Base-by-base conservation (phyloP, 1,140 invertebrate species). In the Whitmania pigra region DNA sequence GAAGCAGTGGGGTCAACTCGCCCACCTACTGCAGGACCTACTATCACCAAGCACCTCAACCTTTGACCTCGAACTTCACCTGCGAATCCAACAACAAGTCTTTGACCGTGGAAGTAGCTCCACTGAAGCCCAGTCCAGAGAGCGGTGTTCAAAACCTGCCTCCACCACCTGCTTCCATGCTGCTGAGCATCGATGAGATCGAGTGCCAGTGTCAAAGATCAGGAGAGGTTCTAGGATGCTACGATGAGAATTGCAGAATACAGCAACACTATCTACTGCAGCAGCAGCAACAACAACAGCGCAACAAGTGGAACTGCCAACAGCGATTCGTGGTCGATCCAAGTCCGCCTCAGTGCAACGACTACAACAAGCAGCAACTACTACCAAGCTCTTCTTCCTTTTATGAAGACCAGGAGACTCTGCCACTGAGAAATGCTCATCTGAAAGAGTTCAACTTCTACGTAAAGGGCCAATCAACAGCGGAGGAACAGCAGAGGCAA, bases 1-100 rank as follows among this genome's bases (percentile, higher is more conserved):
- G 57, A 13, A 22, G 29, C 6, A 63, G 57, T 7, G 57, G 57
- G 7, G 29, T 63, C 9, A 63, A 63, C 57, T 63, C 57, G 22
- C 57, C 57, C 22, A 63, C 57, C 29, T 63, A 63, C 57, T 63
- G 57, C 29, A 22, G 57, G 57, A 63, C 57, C 57, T 63, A 63
- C 57, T 63, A 63, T n/a, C 57, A 63, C 22, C 29, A 22, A 1
- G 11, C 22, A 1, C 57, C 57, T 13, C 29, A 63, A 25, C 57
- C 18, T 25, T 20, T 31, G 22, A 63, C 57, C 57, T 31, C 22
- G 20, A 63, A 63, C 18, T 63, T 63, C 15, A 63, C 11, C 57
- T 25, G 57, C 22, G 57, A 63, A 1, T 18, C 57, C 18, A 7
- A 6, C 18, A 7, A 6, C 57, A 63, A 63, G 29, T 22, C 57